Base-by-base conservation (phyloP, 2,888 invertebrate genomes). In the Torymus texanus region DNA sequence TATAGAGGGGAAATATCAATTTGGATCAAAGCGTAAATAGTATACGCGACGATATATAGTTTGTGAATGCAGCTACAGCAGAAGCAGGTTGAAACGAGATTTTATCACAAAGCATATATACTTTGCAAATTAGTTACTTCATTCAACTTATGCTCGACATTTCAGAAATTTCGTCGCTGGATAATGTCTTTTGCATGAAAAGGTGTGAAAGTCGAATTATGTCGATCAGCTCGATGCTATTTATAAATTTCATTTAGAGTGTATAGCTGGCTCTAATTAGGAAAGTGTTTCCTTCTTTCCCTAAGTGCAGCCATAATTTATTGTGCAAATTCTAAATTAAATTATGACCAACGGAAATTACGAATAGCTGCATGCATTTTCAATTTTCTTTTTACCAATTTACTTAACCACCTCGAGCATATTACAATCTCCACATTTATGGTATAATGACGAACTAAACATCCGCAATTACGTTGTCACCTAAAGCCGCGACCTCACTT, bases 381-480 rank as follows among this genome's bases (percentile, higher is more conserved):
- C 8, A 41, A 41, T 41, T 41, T 41, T 41, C 8, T 5, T 41
- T 41, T 41, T 41, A 41, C 5, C 41, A 41, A 41, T 21, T 21
- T 21, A 21, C 21, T 21, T 8, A 41, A 41, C 10, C 10, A 8
- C 41, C 41, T 41, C 41, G 1, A 29, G 10, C 8, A 8, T 8
- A 41, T 8, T 8, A 8, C 41, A 41, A 41, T 41, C 5, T 41
- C 41, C 8, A 41, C 8, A 8, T 8, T 8, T 41, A 41, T 41
- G 41, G 10, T 8, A 41, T 41, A 41, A 41, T 41, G 8, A 8
- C 10, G 8, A 41, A 41, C 8, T 8, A 8, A 41, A 41, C 41
- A 8, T 41, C 51, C 55, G 61, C 66, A 73, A 78, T 73, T 67
- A 74, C 68, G 61, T 56, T 67, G 67, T 72, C 61, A 67, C 41